Conservation (phyloP, 2,888 invertebrate genomes). For the Alitta virens region DNA sequence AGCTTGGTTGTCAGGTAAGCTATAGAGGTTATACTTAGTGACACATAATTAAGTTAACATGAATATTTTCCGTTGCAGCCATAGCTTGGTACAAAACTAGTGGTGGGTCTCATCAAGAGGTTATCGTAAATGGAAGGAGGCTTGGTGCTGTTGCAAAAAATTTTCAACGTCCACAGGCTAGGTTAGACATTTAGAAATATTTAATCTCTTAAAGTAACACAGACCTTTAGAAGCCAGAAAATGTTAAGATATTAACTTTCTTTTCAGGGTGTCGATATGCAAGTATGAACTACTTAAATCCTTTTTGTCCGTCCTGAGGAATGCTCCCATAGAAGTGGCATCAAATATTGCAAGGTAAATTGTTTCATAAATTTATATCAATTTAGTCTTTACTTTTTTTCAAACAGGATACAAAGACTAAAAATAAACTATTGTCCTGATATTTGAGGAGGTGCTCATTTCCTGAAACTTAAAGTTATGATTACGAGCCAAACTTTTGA, state of each 20-base stretch:
- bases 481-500: too few species aligned
- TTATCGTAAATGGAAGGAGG: conserved; percentile 74
- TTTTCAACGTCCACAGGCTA: conserved; percentile 49
- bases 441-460: too few species aligned
- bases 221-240: neutral
- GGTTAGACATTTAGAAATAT: conserved; percentile 36
- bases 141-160: conserved; percentile 76
- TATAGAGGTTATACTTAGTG: too few species aligned
- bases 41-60: too few species aligned
- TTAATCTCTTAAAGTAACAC: neutral
- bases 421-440: too few species aligned
- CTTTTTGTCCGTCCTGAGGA: neutral
- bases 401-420: too few species aligned
- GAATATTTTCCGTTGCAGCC: conserved; percentile 7
- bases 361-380: too few species aligned
- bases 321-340: neutral
- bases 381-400: too few species aligned
- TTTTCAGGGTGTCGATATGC: neutral
- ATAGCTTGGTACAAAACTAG: conserved; percentile 3
- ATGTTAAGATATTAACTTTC: too few species aligned
- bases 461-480: too few species aligned
- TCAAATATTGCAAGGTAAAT: too few species aligned
- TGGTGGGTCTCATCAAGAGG: conserved; percentile 56
- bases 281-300: neutral
- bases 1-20: too few species aligned